Conservation (phyloP, 23 tunicate genomes). For the Botrylloides violaceus region DNA sequence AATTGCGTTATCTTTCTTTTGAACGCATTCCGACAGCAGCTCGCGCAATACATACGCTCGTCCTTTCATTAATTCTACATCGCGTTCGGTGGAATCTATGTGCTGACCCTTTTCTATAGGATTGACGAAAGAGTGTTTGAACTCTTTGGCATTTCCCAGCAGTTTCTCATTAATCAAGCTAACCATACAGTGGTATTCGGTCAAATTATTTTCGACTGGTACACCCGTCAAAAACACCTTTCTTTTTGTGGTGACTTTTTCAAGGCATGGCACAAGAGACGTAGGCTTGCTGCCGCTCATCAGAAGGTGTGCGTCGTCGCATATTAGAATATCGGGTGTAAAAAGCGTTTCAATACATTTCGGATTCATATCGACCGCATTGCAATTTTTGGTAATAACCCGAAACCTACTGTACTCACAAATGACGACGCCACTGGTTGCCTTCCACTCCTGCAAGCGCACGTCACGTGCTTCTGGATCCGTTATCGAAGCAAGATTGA, state of each 20-base stretch:
- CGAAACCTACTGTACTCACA: slow-evolving; percentile 50
- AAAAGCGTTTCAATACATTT: slow-evolving; percentile 19
- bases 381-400: background rate
- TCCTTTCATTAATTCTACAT: slow-evolving; percentile 80
- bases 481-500: background rate
- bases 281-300: slow-evolving; percentile 64
- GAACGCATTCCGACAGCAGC: slow-evolving; percentile 79
- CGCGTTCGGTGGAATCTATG: slow-evolving; percentile 72
- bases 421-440: slow-evolving; percentile 56
- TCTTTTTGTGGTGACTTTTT: slow-evolving; percentile 42
- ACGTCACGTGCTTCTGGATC: background rate
- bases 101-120: slow-evolving; percentile 93
- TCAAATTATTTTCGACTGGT: slow-evolving; percentile 84
- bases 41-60: slow-evolving; percentile 87
- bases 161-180: slow-evolving; percentile 62
- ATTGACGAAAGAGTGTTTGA: slow-evolving; percentile 70
- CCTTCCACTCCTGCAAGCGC: slow-evolving; percentile 45
- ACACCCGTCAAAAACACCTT: slow-evolving; percentile 76
- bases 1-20: slow-evolving; percentile 73
- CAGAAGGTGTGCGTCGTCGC: slow-evolving; percentile 86
- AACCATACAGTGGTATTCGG: slow-evolving; percentile 95
- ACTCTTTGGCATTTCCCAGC: slow-evolving; percentile 70
- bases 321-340: slow-evolving; percentile 75
- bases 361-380: too few relatives aligned
- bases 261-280: slow-evolving; percentile 24